Base-by-base conservation (phyloP, 2,888 invertebrate genomes). In the Ethmia dodecea region DNA sequence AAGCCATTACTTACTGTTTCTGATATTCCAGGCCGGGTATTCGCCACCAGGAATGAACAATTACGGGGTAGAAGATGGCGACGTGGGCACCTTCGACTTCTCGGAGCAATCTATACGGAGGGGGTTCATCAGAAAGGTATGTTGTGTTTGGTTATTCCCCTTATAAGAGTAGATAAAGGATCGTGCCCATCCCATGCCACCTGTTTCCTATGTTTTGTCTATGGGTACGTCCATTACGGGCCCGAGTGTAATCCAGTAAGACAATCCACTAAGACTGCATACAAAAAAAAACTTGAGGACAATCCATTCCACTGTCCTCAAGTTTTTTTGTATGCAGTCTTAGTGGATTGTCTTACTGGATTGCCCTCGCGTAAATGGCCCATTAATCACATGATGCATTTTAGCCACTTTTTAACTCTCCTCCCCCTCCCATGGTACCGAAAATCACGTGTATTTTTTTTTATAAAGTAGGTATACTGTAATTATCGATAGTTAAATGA, bases 121-220 rank as follows among this genome's bases (percentile, higher is more conserved):
- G 54, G 90, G 90, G 0, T 94, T 94, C 60, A 90, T 94, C 34
- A 87, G 92, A 71, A 95, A 91, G 86, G 89, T 84, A 40, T 54
- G 49, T 30, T 15, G 3, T 14, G 10, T 11, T 26, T 10, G 9
- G 25, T n/a, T 26, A 4, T 26, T 10, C 18, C 8, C 18, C 5
- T 18, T 5, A 18, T 18, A 8, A 5, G 8, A 18, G 8, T 8
- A 18, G 5, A 18, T 8, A n/a, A 25, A 25, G 25, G 6, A 3
- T 5, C 18, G n/a, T 25, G 11, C 10, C 3, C 11, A 26, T 12
- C 11, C 4, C 12, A 5, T 11, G 1, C 6, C 11, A 5, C 5
- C 9, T 11, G n/a, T 11, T 11, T 26, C 12, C 1, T 11, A 26
- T 2, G 26, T 26, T 12, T 4, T 11, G n/a, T 18, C 5, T 9